Percentiles rank a stretch among this genome's conserved stretches.
Evolutionary conservation across 2,113 vertebrate species (phyloP).

Genomic region (Myiagra hebetior): DNA sequence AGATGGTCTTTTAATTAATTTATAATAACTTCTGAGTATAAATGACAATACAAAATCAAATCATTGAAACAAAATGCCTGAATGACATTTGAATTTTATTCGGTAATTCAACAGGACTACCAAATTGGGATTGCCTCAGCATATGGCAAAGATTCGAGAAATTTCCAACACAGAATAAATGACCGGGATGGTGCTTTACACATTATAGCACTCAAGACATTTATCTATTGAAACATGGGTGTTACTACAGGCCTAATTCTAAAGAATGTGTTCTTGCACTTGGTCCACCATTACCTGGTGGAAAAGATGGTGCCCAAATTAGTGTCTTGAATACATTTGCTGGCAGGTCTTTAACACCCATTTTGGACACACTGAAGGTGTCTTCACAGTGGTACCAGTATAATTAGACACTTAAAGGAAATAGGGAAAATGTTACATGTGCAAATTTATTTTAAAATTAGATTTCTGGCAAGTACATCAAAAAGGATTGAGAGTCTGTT

Average conservation of each 20-base stretch:
- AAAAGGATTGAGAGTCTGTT: neutral
- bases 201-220: neutral
- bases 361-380: neutral
- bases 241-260: neutral
- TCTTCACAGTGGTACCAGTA: neutral
- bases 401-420: neutral
- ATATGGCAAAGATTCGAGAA: neutral
- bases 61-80: neutral
- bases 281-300: neutral
- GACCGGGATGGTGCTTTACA: fast-evolving
- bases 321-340: neutral
- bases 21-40: slow-evolving; percentile 29
- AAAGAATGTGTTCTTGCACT: neutral
- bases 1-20: slow-evolving; percentile 53
- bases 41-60: slow-evolving; percentile 13
- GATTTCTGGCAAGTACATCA: neutral
- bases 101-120: neutral
- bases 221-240: neutral
- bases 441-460: slow-evolving; percentile 30
- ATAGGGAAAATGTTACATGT: neutral
- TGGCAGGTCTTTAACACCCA: neutral
- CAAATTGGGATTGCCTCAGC: neutral
- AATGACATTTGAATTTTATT: slow-evolving; percentile 9
- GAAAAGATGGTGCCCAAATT: neutral
- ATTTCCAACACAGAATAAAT: neutral